Base-by-base conservation (phyloP, 2,888 invertebrate species). In the Cabera pusaria region DNA sequence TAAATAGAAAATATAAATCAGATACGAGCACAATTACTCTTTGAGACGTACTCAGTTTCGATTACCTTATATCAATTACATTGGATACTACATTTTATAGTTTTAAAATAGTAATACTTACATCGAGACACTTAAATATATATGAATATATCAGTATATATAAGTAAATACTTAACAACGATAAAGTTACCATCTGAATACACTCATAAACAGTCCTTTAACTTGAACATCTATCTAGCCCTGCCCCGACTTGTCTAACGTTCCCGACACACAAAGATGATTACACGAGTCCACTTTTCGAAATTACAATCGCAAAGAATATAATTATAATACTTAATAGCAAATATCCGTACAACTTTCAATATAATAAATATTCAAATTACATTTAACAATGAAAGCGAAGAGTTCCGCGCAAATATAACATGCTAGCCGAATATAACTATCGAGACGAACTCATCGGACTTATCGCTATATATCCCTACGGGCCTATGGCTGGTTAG, bases 401-500 rank as follows among this genome's bases (percentile, higher is more conserved):
- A 72, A 75, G 69, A 71, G 58, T 63, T 64, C 71, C 61, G 72
- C 72, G 59, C 59, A 68, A 59, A 40, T 35, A 44, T 64, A 69
- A 62, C 62, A 68, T 51, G 53, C 62, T 63, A 63, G 67, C 59
- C 47, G 57, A 66, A 55, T 63, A 57, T 62, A 59, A 59, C 55
- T 65, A 68, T 64, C 59, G 62, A 67, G 58, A 69, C 57, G 55
- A 25, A 31, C 34, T 34, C 60, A 48, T 52, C 52, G 45, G 43
- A 65, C 36, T 57, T 59, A 64, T 49, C 29, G 44, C 49, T 56
- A 60, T 64, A 60, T 63, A 74, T 72, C 66, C 81, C 58, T 77
- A 74, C 74, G 77, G 64, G 73, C 72, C 83, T 78, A 79, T 82
- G 83, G 85, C 87, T 85, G 86, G 86, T 79, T 83, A 84, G 82